Base-by-base conservation (phyloP, 2,797 vertebrate genomes). In the Myiotriccus ornatus region DNA sequence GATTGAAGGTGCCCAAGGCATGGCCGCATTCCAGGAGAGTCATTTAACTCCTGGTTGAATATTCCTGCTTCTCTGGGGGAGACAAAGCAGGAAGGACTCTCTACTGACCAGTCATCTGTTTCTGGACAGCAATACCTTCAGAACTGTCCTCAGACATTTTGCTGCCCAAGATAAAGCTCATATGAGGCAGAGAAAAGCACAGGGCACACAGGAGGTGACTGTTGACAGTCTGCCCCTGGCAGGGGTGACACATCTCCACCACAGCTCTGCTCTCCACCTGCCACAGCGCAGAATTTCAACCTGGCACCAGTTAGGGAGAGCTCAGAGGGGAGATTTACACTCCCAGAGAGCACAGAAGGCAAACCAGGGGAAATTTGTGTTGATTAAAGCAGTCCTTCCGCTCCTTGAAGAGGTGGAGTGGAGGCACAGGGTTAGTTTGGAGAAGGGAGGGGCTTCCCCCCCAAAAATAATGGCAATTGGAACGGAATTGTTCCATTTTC, bases 321-420 rank as follows among this genome's bases (percentile, higher is more conserved):
- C 43, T 56, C 47, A 16, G 14, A 3, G 18, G 12, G 41, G 34
- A 71, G 57, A 52, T 67, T 62, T 22, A 16, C 23, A 24, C 22
- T 49, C 30, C 41, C 64, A 50, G 70, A 60, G 43, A 22, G 8
- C 1, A 1, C 12, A 2, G 30, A 41, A 83, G 79, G 57, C 32
- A 87, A 91, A 67, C 7, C 20, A 16, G 63, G 77, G 43, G 57
- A 74, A 59, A 65, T n/a, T 11, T 7, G 9, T 21, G 14, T 14
- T 0, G 0, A 13, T 60, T 9, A 68, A 55, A 68, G 1, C 35
- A 44, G 21, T 24, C 57, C 24, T 22, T 30, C 27, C 73, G n/a
- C 24, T 56, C 41, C 64, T 44, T 43, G n/a, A 43, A 32, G 86
- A 41, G 50, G 27, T 10, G 47, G 16, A 5, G 22, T 47, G 43